Evolutionary conservation across 1,140 invertebrate species (phyloP), one percentile per base, ranked within the genome.

Genomic region (Agraylea sexmaculata): DNA sequence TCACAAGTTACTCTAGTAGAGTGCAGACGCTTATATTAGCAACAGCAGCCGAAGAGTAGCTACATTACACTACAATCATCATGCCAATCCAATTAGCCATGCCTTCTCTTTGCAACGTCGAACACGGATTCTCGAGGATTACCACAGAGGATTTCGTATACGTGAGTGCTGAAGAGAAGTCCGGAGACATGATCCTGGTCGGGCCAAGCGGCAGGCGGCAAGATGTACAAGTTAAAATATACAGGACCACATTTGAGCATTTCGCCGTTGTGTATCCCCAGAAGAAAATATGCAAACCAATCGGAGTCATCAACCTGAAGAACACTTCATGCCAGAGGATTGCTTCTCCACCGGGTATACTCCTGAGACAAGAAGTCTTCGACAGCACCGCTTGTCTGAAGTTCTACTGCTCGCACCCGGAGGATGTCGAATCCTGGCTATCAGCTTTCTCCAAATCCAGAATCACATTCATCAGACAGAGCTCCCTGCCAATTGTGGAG

Each of bases 211-310:
- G 71, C 37, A 62, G 69, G 36, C 60, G 69, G 2, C 73, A 75
- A 54, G 62, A 68, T 40, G 70, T 77, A 0, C 63, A 75, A 45
- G 74, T 75, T 28, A 73, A 73, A 42, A 73, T 77, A 6, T 78
- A 78, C 51, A 64, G 71, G 23, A 77, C 75, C 2, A 71, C 72
- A 19, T 56, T 74, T 32, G 75, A 77, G 47, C 75, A 78, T 47
- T 78, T 78, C 51, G 74, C 73, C 1, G 74, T 76, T 0, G 68
- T 77, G 18, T 77, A 75, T 40, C 75, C 75, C 2, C 70, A 74
- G 51, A 75, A 75, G 50, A 71, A 74, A 45, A 59, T 75, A 1
- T 69, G 70, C 34, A 68, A 72, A 40, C 69, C 75, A 0, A 54
- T 74, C 6, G 73, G 72, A 0, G 74, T 77, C 2, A 53, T 78